Conservation (phyloP, 2,797 vertebrate genomes). For the Psittacula derbiana region DNA sequence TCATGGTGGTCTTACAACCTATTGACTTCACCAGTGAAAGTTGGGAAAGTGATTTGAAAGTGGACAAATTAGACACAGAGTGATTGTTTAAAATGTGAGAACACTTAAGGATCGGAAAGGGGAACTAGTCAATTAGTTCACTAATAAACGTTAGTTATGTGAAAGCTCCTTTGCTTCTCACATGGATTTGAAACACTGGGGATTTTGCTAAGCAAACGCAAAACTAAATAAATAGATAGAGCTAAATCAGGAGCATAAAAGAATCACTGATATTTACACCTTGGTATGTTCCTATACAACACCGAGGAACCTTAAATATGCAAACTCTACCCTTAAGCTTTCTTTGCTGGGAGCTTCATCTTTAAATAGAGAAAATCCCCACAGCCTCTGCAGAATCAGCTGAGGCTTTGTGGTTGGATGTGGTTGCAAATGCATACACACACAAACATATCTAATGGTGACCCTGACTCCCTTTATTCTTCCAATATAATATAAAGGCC, state of each 20-base stretch:
- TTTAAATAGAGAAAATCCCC: background rate
- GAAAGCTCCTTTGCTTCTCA: background rate
- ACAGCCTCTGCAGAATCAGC: background rate
- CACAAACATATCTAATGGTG: background rate
- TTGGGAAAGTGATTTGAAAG: slow-evolving; percentile 75
- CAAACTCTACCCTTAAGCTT: background rate
- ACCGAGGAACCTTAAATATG: background rate
- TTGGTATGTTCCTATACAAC: background rate
- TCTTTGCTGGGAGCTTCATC: background rate
- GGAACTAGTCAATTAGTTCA: slow-evolving; percentile 30
- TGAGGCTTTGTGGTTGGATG: background rate
- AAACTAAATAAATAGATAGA: background rate
- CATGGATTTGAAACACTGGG: background rate
- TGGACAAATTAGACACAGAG: slow-evolving; percentile 73
- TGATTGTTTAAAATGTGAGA: slow-evolving; percentile 42
- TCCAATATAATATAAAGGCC: background rate
- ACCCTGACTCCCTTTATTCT: background rate
- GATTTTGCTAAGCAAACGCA: background rate
- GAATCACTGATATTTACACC: background rate
- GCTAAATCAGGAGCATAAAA: background rate
- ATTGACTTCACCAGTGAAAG: slow-evolving; percentile 59
- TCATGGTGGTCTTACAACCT: slow-evolving; percentile 50
- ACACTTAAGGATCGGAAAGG: background rate
- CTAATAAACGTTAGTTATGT: background rate
- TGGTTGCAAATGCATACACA: background rate